Evolutionary conservation across 2,797 vertebrate species (phyloP), one percentile per base, ranked within the genome.

Genomic region (Lacerta bilineata): DNA sequence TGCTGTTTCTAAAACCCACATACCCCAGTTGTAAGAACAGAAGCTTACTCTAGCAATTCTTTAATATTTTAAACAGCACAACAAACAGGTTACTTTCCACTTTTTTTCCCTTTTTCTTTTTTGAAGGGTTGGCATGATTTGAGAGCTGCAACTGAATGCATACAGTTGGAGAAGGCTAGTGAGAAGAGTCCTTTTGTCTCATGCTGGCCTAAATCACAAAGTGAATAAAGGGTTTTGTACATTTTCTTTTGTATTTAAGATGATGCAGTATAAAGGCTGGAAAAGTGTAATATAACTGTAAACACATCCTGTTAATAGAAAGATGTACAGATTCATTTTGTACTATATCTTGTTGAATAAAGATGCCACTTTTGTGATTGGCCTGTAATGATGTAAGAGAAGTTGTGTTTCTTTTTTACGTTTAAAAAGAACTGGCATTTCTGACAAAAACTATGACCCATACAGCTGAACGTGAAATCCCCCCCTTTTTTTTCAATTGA

Each of bases 261-360:
- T 94, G 93, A 96, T 95, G 93, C 95, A 95, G 88, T 97, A 95
- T 96, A 96, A 96, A 97, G 95, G 95, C 94, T 97, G 96, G 95
- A 96, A 92, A 96, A 94, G 94, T 97, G 97, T 97, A 97, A 97
- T 96, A 97, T 97, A 97, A 95, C 95, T 97, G 95, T 97, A 97
- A 96, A 97, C 96, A 97, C 96, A 96, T 94, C 93, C 95, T 97
- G 97, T 97, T 97, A 96, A 97, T 97, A 97, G 96, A 96, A 95
- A 97, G 97, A 95, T 97, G 97, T 97, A 97, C 97, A 97, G 97
- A 97, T 96, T 96, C 91, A 91, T 97, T 97, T 97, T 97, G 96
- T 97, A 97, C 96, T 96, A 96, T 97, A 97, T 96, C 96, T 96
- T 97, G 96, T 97, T 97, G 97, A 97, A 97, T 97, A 97, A 97